These are phyloP conservation scores for Alauda arvensis DNA, from an alignment of 2,797 vertebrate genomes.

Conservation along the genomic window DNA sequence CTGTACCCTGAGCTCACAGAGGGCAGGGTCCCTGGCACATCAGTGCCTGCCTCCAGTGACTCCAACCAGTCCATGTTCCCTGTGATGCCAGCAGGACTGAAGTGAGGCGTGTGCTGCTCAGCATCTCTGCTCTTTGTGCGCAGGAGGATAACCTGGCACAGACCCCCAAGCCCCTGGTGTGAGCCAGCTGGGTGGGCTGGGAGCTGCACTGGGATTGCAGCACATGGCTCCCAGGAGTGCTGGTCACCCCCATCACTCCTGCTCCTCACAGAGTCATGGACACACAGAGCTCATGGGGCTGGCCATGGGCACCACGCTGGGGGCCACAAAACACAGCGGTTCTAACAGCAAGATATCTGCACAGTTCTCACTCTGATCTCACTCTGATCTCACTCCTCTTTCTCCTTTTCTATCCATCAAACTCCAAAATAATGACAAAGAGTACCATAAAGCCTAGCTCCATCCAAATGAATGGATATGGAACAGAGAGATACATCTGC, in stretches of 20 bases:
- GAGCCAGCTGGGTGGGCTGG: neutral
- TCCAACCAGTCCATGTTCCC: rapidly evolving
- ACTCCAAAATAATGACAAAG: neutral
- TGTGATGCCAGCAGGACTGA: neutral
- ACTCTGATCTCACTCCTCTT: neutral
- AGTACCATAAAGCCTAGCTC: neutral
- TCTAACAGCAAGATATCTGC: neutral
- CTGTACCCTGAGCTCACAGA: rapidly evolving
- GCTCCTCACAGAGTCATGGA: neutral
- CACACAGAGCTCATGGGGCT: neutral
- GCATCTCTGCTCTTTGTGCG: no score
- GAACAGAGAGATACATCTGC: neutral
- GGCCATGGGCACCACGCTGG: neutral
- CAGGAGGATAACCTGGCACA: neutral
- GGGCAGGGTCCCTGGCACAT: neutral
- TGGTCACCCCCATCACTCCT: neutral
- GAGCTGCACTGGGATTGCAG: neutral
- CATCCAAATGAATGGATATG: neutral
- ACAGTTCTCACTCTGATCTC: neutral
- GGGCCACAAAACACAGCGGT: neutral
- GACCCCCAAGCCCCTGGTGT: neutral
- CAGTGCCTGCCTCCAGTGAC: neutral
- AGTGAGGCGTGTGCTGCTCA: neutral
- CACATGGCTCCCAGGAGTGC: rapidly evolving
- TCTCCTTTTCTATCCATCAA: neutral